Evolutionary conservation across 1,140 invertebrate species (phyloP).

Genomic region (Conus ventricosus): DNA sequence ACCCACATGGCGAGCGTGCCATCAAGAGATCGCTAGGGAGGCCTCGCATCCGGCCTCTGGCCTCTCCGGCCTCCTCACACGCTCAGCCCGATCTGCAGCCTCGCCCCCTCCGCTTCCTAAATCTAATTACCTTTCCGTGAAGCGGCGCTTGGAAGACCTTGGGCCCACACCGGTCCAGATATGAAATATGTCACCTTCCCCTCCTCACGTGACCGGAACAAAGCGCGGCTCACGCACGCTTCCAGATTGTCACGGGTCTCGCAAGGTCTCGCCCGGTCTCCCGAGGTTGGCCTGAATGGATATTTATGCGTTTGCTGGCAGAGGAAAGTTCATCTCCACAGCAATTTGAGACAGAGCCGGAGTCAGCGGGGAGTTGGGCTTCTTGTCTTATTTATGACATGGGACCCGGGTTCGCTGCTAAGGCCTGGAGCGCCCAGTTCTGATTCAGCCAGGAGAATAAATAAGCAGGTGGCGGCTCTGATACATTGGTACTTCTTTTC

Average conservation of each 20-base stretch:
- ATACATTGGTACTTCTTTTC: neutral
- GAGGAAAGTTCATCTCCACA: neutral
- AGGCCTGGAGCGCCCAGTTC: too few species aligned
- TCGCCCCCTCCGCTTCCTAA: neutral
- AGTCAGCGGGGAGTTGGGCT: neutral
- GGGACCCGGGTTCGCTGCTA: neutral
- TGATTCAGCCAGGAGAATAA: neutral
- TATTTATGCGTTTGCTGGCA: slow-evolving; percentile 1
- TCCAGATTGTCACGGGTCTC: slow-evolving; percentile 1
- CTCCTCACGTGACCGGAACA: neutral
- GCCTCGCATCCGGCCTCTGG: neutral
- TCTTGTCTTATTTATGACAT: slow-evolving; percentile 3
- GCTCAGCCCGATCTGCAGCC: neutral
- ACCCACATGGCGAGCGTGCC: neutral
- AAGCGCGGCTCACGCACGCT: neutral
- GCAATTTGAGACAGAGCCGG: neutral
- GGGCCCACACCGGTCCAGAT: neutral
- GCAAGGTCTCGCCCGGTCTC: slow-evolving; percentile 8
- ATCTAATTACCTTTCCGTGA: neutral
- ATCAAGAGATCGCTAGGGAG: neutral
- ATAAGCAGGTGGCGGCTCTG: neutral
- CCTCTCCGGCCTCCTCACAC: slow-evolving; percentile 1
- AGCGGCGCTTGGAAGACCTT: neutral
- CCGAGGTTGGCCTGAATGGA: neutral
- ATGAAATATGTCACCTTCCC: slow-evolving; percentile 7